Conservation (phyloP, 1,140 invertebrate species). For the Heliconius melpomene region DNA sequence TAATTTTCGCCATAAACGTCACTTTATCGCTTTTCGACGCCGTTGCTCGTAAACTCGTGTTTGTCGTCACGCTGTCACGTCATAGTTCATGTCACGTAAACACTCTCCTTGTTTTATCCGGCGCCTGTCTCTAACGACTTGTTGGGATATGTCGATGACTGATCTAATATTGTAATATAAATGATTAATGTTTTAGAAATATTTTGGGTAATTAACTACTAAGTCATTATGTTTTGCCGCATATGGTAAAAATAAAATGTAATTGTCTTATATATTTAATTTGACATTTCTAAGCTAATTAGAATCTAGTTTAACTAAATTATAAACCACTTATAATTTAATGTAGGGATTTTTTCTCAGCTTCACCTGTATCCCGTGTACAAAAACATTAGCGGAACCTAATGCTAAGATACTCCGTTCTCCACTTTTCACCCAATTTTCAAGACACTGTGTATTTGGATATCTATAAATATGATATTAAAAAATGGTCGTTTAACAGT, state of each 20-base stretch:
- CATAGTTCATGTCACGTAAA: background rate
- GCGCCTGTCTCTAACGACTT: constrained; percentile 4
- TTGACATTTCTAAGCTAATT: no score
- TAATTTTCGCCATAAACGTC: constrained; percentile 1
- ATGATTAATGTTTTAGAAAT: constrained; percentile 9
- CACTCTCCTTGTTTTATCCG: constrained; percentile 9
- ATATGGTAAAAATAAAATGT: background rate
- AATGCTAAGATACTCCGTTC: no score
- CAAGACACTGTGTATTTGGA: no score
- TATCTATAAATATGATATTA: no score
- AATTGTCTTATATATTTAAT: background rate
- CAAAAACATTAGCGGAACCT: no score
- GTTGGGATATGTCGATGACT: background rate
- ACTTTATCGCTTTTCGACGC: background rate
- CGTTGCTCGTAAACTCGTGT: constrained; percentile 10
- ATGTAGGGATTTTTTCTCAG: no score
- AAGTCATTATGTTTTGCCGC: background rate
- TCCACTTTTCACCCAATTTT: no score
- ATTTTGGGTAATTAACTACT: background rate
- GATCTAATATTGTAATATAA: constrained; percentile 6
- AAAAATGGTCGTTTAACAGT: no score
- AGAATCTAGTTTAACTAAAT: no score
- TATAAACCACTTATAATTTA: no score
- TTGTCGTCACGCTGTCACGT: background rate
- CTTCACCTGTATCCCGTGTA: no score